Evolutionary conservation across 2,888 invertebrate genomes (phyloP), one percentile per base, ranked within the genome.

Genomic region (Drosophila cognata): DNA sequence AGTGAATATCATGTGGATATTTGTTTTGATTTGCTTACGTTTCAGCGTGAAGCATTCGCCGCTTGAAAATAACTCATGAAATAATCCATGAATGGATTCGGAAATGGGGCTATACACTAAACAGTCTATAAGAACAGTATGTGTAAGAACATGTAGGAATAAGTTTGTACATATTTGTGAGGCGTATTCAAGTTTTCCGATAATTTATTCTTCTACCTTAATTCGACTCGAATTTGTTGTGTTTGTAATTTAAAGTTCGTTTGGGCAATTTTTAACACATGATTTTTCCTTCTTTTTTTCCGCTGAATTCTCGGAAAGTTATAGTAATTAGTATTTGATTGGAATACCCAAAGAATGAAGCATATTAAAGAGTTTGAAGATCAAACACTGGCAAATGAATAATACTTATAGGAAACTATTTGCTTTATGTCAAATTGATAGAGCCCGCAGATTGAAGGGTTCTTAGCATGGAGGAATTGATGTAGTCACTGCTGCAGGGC

Each of bases 1-100:
- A 82, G 77, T 74, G 72, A 69, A 53, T 69, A 62, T 79, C 68
- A 79, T 75, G 66, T 38, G 59, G 71, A 76, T 65, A 66, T 80
- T 80, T 79, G 81, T 78, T 78, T 78, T 76, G 78, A 75, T 78
- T 71, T 50, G 60, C 55, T 43, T 52, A 21, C 63, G 36, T 35
- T 35, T 11, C 25, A n/a, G 8, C 25, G 16, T 28, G 51, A 41
- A 33, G 65, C 41, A 43, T 7, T 58, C 35, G 21, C 50, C 18
- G 48, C n/a, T 25, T 8, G 52, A 35, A 53, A 64, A 79, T 71
- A 75, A 75, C 51, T 78, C 71, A 65, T 28, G 50, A 59, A 66
- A 36, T 55, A 58, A 60, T 74, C 74, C 74, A 74, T 71, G 74
- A 78, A 74, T 78, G 72, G 55, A 78, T 63, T 38, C 38, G 57